Evolutionary conservation across 2,113 vertebrate genomes (phyloP).

Genomic region (Hirundichthys speculiger): DNA sequence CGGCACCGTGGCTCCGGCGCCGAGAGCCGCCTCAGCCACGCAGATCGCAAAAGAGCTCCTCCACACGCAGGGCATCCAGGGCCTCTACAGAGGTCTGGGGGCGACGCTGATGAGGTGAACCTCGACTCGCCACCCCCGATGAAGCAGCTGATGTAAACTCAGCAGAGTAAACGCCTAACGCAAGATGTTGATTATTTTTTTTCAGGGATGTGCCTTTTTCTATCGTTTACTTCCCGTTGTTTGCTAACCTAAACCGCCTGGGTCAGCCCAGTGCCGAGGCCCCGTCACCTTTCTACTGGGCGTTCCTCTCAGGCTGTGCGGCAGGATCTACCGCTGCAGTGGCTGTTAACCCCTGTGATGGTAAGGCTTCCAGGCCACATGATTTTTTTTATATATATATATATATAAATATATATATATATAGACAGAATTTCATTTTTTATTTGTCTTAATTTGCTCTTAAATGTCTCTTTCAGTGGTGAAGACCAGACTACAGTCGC

Average conservation of each 20-base stretch:
- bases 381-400: too few species aligned
- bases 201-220: slow-evolving; percentile 87
- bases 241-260: slow-evolving; percentile 82
- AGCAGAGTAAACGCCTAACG: background rate
- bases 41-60: slow-evolving; percentile 83
- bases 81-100: slow-evolving; percentile 84
- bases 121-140: rapidly evolving
- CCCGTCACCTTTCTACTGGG: slow-evolving; percentile 81
- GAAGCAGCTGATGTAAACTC: background rate
- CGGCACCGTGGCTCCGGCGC: slow-evolving; percentile 47
- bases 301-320: slow-evolving; percentile 82
- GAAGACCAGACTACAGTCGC: slow-evolving; percentile 85
- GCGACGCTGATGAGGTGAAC: slow-evolving; percentile 84
- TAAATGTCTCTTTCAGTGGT: slow-evolving; percentile 73
- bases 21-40: slow-evolving; percentile 76
- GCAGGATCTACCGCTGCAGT: slow-evolving; percentile 81
- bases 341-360: slow-evolving; percentile 85
- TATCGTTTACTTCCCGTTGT: slow-evolving; percentile 85
- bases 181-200: background rate
- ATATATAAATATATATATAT: too few species aligned
- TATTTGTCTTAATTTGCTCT: too few species aligned
- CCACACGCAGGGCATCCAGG: slow-evolving; percentile 78
- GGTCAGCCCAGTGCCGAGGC: slow-evolving; percentile 69
- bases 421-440: too few species aligned
- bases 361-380: slow-evolving; percentile 57